Base-by-base conservation (phyloP, 2,113 vertebrate genomes). In the Spheniscus mendiculus region DNA sequence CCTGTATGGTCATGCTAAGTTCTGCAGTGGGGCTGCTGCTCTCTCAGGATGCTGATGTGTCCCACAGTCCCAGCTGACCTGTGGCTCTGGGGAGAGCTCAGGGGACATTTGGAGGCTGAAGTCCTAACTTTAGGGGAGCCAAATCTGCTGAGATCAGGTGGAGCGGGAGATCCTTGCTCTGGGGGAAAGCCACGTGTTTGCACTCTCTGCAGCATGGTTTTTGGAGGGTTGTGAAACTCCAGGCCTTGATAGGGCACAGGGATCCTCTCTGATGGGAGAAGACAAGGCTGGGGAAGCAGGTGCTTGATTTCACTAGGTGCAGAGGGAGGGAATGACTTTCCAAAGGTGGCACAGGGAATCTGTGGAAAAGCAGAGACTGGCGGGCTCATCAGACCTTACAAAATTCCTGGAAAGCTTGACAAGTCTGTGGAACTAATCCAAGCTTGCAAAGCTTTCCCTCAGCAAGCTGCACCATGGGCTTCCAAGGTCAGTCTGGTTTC, bases 181-280 rank as follows among this genome's bases (percentile, higher is more conserved):
- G 36, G 32, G 26, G 27, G 14, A 70, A 70, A 91, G 45, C 45
- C 23, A 3, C 18, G 8, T 50, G 15, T 59, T 72, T 63, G 34
- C 34, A 19, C 12, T 69, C 22, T 50, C 18, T 49, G 38, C 25
- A 26, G 13, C 2, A 19, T 0, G 0, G 5, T 26, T 91, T 91
- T 47, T 45, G 53, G 19, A 87, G 42, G 14, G 6, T 1, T 74
- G 16, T 34, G 38, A 56, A 91, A 56, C 25, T 77, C 38, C 42
- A 66, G 34, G 18, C 36, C 50, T 73, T 67, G 52, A 19, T 6
- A 71, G 52, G 62, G 10, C 56, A 85, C n/a, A 55, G 56, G 13
- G 27, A 47, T 73, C 23, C 23, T 65, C 49, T 69, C 63, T 53
- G 40, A 40, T 34, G 21, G 59, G 42, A 30, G 19, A 86, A 67